Base-by-base conservation (phyloP, 2,797 vertebrate genomes). In the Eospalax fontanierii region DNA sequence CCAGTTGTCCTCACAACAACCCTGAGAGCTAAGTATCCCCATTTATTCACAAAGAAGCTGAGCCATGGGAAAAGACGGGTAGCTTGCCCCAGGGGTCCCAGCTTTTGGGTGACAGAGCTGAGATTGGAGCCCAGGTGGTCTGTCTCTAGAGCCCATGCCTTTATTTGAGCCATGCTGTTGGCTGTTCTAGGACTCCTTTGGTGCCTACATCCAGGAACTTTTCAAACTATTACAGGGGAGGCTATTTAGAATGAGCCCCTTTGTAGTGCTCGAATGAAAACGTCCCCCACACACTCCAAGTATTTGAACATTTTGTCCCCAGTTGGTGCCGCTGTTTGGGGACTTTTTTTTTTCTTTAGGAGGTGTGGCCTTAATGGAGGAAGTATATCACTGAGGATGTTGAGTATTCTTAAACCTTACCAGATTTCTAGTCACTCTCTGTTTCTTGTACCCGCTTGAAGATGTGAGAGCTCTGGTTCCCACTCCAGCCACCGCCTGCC, bases 171-270 rank as follows among this genome's bases (percentile, higher is more conserved):
- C 66, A 28, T 85, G 66, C 33, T 73, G 66, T 38, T 80, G 19
- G 71, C 63, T 63, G 4, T 75, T 38, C 38, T 8, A 24, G 40
- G 46, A 83, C 79, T 59, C 24, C 50, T 91, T 43, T n/a, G 24
- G 24, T 61, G 10, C 21, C 46, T 57, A 46, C 15, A n/a, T 65
- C 46, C 59, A 85, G 50, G 59, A 12, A 73, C 2, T 21, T 93
- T 90, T 54, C 28, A 14, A 38, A 35, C 66, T 15, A 18, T 71
- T 57, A 71, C 1, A 30, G 50, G 50, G n/a, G 43, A 33, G 35
- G 15, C 61, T 89, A 61, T 90, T 94, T 87, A 91, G 71, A 87
- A 79, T 0, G 16, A 86, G 85, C 14, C 89, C 26, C 14, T 79
- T 87, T 50, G 46, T 50, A 11, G 46, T 50, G n/a, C n/a, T 50